Evolutionary conservation across 2,797 vertebrate genomes (phyloP), one percentile per base, ranked within the genome.

Genomic region (Spinibarbus caldwelli): DNA sequence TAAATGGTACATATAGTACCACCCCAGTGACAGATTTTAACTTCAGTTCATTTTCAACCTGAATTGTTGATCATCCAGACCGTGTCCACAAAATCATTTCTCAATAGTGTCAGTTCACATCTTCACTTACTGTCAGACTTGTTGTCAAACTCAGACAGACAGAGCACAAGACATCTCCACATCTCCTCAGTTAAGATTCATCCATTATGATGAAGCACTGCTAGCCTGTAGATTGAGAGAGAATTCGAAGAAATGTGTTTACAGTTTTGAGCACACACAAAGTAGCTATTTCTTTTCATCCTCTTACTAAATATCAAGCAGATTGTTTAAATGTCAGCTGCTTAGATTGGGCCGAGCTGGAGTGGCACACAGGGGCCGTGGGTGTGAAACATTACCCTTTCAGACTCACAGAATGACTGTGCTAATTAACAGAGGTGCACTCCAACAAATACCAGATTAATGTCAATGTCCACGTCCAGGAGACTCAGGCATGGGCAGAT

Each of bases 401-500:
- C 41, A 88, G 89, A 90, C 89, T 75, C 89, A 83, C 88, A 83
- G 87, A 92, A 91, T 77, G 78, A 90, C 89, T 90, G 85, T 38
- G 67, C 87, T 92, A 91, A 93, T 93, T 93, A 93, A 92, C 81
- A 47, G 78, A 90, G 86, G 85, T 77, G 82, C 85, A 78, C 82
- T 87, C 84, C 89, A 84, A 93, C 87, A 95, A 94, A 94, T 93
- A 93, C 91, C 92, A 94, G 90, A 93, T 90, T 92, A 93, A 95
- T 94, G 93, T 93, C 93, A 94, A 77, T 92, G 91, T 79, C 84
- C 91, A 83, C 68, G 83, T 91, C 23, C 15, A 1, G 83, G 83
- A 77, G 85, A 45, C 75, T 73, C 34, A 77, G 73, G 6, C 71
- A n/a, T 38, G 57, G 82, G 57, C n/a, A n/a, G n/a, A n/a, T n/a